Evolutionary conservation across 2,113 vertebrate genomes (phyloP).

Genomic region (Datnioides undecimradiatus): DNA sequence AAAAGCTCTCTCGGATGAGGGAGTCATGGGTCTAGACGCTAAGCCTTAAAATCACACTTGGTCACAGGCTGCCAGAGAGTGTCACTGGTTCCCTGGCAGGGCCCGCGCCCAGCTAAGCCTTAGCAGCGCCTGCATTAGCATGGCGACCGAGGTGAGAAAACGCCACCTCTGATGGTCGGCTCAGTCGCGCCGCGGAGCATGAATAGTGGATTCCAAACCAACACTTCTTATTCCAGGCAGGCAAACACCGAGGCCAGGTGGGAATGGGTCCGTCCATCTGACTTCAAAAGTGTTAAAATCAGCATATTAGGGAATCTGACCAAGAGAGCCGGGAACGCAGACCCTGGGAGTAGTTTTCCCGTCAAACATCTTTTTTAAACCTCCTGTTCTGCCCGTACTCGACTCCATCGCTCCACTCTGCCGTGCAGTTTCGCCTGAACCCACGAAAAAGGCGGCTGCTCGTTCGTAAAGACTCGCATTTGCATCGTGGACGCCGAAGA

Average conservation of each 20-base stretch:
- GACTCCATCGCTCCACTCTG: no score
- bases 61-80: slow-evolving; percentile 47
- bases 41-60: slow-evolving; percentile 67
- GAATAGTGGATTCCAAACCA: slow-evolving; percentile 38
- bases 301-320: slow-evolving; percentile 19
- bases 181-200: slow-evolving; percentile 23
- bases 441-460: no score
- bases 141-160: slow-evolving; percentile 66
- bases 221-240: slow-evolving; percentile 24
- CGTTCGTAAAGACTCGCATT: no score
- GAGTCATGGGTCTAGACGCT: slow-evolving; percentile 42
- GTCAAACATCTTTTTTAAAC: no score
- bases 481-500: no score
- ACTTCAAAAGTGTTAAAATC: slow-evolving; percentile 49
- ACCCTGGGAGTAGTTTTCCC: no score
- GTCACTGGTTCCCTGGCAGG: slow-evolving; percentile 2
- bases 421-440: no score
- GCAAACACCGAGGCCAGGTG: slow-evolving; percentile 6
- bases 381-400: no score
- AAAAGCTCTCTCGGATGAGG: slow-evolving; percentile 57
- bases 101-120: slow-evolving; percentile 2
- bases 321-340: slow-evolving; percentile 1
- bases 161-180: slow-evolving; percentile 34
- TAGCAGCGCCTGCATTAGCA: slow-evolving; percentile 53
- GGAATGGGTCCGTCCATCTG: slow-evolving; percentile 31